A percentile compares a stretch with the other conserved stretches of the same genome.
Evolutionary conservation across 2,113 vertebrate species (phyloP).

Genomic region (Gallinago paraguaiae): DNA sequence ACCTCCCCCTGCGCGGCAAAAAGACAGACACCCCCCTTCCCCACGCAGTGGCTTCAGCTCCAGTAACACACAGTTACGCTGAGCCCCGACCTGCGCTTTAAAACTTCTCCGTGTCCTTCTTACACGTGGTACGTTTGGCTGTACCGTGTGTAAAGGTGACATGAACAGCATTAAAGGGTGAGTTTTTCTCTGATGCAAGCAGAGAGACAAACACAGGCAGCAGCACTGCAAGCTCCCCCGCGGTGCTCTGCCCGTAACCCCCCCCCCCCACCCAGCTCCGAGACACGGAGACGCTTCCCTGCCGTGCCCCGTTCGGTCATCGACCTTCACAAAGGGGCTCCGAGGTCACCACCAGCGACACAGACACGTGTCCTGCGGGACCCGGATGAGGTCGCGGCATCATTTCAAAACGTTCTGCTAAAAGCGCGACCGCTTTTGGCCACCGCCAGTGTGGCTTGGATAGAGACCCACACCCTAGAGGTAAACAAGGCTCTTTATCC

Average conservation of each 20-base stretch:
- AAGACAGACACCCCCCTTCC: background rate
- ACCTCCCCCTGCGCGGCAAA: background rate
- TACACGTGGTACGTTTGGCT: background rate
- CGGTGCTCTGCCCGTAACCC: background rate
- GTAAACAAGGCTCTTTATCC: constrained; percentile 13
- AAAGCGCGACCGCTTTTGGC: background rate
- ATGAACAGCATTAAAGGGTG: background rate
- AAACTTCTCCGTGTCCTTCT: background rate
- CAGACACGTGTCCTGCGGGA: background rate
- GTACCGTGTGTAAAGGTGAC: background rate
- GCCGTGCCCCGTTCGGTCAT: background rate
- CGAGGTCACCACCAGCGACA: background rate
- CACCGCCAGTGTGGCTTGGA: constrained; percentile 15
- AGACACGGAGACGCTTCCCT: background rate
- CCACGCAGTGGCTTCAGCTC: background rate
- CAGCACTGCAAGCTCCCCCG: constrained; percentile 21
- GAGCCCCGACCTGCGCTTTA: background rate
- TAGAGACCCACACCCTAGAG: background rate
- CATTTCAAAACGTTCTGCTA: background rate
- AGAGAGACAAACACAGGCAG: background rate
- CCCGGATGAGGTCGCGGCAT: background rate
- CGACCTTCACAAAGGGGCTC: background rate
- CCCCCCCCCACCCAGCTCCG: background rate
- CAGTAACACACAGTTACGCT: background rate
- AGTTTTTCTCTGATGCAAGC: background rate